Conservation (phyloP, 2,113 vertebrate genomes). For the Corynorhinus townsendii region DNA sequence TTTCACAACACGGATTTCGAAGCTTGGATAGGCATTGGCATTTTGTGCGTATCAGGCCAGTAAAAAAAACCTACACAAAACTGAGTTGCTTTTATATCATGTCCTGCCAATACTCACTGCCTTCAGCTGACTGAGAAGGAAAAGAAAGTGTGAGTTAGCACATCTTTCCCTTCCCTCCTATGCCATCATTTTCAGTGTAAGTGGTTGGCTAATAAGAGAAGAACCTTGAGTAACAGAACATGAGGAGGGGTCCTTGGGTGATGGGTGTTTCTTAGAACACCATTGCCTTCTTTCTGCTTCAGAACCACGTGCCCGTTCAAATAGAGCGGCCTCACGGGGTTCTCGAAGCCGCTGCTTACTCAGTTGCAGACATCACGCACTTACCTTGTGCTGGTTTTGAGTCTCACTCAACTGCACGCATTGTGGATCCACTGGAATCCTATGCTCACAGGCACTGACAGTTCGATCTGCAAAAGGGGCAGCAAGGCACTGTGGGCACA, state of each 20-base stretch:
- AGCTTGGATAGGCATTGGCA: too few relatives aligned
- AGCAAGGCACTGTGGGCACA: too few relatives aligned
- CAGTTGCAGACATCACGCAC: too few relatives aligned
- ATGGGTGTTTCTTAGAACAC: background rate
- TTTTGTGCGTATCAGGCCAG: background rate
- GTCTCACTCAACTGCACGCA: background rate
- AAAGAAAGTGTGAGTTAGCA: background rate
- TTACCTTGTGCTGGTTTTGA: background rate
- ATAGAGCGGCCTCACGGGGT: background rate
- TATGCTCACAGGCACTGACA: too few relatives aligned
- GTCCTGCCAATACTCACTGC: background rate
- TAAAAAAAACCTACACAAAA: background rate
- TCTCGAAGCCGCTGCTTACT: background rate
- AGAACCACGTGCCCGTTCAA: background rate
- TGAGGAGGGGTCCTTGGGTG: background rate
- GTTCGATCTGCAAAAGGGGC: too few relatives aligned
- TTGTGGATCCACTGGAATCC: background rate
- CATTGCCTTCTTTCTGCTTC: background rate
- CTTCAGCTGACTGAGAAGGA: background rate
- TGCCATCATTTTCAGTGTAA: background rate
- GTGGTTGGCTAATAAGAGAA: background rate
- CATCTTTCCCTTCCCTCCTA: background rate
- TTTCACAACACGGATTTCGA: background rate
- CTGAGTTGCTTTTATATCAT: background rate
- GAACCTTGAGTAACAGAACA: background rate